Base-by-base conservation (phyloP, 1,140 invertebrate species). In the Drosophila suzukii region DNA sequence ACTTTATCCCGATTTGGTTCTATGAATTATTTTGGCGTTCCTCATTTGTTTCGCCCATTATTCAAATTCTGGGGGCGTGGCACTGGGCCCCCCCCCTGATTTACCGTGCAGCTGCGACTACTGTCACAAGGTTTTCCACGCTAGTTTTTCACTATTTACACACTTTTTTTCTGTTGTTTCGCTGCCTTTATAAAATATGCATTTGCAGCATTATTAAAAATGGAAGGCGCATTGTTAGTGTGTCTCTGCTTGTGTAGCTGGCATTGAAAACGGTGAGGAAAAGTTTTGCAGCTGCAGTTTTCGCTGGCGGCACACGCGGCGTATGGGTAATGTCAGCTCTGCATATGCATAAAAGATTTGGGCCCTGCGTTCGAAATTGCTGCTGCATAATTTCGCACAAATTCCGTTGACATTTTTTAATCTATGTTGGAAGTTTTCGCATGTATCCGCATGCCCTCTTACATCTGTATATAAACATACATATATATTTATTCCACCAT, bases 401-500 rank as follows among this genome's bases (percentile, higher is more conserved):
- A 88, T 88, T 86, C 43, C 72, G 76, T 49, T 88, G 83, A 83
- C 83, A 80, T 88, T 88, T 86, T 88, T 88, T 89, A 88, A 88
- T 88, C 83, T 88, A 83, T 77, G 83, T 73, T 73, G 71, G 89
- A 88, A 88, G 75, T 83, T 89, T 83, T 49, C 3, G 36, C n/a
- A 71, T 13, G 49, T 13, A 32, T 24, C 38, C 36, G 30, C 24
- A 38, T 13, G 43, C 34, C 53, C 41, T 49, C 46, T 44, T 34
- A 50, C 4, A 38, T 54, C 49, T n/a, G 36, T 51, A 44, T 24
- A 46, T 61, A n/a, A n/a, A 50, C 6, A 39, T 58, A 54, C n/a
- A 53, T 60, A 51, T 32, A 47, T 59, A 77, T 75, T 79, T 86
- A 82, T 88, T 79, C 67, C 67, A 79, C 49, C 76, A 88, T 88